These are phyloP conservation scores for Trididemnum miniatum DNA, from an alignment of 23 tunicate species.

Conservation along the genomic window DNA sequence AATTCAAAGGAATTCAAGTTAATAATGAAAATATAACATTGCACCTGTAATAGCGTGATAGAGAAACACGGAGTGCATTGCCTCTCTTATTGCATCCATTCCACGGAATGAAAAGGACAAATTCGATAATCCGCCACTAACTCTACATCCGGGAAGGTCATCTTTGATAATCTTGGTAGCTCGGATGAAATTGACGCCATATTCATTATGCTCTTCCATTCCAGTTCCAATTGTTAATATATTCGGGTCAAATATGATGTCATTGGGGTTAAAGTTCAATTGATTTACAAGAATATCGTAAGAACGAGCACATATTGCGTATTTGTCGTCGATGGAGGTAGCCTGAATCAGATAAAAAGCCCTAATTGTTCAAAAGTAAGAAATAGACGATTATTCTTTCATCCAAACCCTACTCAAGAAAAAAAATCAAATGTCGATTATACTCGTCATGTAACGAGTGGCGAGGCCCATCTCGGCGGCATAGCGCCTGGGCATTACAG, in stretches of 20 bases:
- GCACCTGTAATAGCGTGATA: constrained; percentile 84
- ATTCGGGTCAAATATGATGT: constrained; percentile 95
- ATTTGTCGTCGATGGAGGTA: constrained; percentile 59
- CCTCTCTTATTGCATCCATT: constrained; percentile 81
- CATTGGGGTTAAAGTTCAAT: constrained; percentile 66
- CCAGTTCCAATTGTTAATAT: constrained; percentile 93
- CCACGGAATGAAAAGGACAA: constrained; percentile 95
- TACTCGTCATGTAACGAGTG: too few relatives aligned
- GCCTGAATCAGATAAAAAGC: constrained; percentile 41
- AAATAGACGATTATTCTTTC: too few relatives aligned
- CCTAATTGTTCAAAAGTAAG: too few relatives aligned
- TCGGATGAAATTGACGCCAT: constrained; percentile 74
- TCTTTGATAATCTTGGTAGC: constrained; percentile 71
- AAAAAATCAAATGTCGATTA: too few relatives aligned
- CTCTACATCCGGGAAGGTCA: constrained; percentile 66
- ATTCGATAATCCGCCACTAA: constrained; percentile 91
- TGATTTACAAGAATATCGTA: constrained; percentile 69
- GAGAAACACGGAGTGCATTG: constrained; percentile 93
- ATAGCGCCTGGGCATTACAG: too few relatives aligned
- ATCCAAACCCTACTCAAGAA: too few relatives aligned
- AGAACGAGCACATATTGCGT: constrained; percentile 73
- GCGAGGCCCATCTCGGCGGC: too few relatives aligned
- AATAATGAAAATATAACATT: too few relatives aligned
- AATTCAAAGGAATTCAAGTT: too few relatives aligned
- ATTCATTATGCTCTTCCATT: constrained; percentile 85